Percentiles rank a stretch among this genome's conserved stretches.
Evolutionary conservation across 2,888 invertebrate genomes (phyloP).

Genomic region (Caprella mutica): DNA sequence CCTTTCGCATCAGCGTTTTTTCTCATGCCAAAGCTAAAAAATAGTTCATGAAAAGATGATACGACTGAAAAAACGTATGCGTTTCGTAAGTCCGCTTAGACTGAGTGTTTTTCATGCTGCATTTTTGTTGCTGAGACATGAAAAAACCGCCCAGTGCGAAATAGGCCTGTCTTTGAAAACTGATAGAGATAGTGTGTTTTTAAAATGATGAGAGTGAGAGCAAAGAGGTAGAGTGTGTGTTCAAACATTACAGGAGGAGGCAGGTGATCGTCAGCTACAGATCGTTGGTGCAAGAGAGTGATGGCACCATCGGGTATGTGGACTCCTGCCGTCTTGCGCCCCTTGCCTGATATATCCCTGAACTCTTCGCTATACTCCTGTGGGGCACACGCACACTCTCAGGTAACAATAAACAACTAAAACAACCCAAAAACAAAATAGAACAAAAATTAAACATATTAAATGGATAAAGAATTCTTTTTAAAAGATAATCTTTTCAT

Average conservation of each 20-base stretch:
- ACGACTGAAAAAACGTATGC: too few relatives aligned
- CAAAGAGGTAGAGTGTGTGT: conserved; percentile 40
- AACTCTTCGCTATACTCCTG: conserved; percentile 96
- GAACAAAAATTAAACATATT: conserved; percentile 24
- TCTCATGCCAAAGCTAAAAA: too few relatives aligned
- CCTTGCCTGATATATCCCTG: conserved; percentile 59
- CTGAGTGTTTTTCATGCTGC: too few relatives aligned
- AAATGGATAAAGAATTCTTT: neutral
- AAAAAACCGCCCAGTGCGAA: too few relatives aligned
- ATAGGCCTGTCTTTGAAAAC: too few relatives aligned
- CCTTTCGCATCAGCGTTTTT: too few relatives aligned
- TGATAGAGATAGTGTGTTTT: too few relatives aligned
- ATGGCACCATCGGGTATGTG: conserved; percentile 82
- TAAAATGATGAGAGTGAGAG: neutral
- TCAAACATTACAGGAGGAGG: conserved; percentile 52
- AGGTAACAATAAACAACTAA: conserved; percentile 29
- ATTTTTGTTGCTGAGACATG: too few relatives aligned
- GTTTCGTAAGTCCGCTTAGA: too few relatives aligned
- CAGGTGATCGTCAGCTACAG: conserved; percentile 75
- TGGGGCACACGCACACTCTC: conserved; percentile 13
- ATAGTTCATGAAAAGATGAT: too few relatives aligned
- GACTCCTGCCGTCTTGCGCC: conserved; percentile 80
- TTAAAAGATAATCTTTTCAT: neutral
- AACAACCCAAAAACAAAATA: conserved; percentile 23
- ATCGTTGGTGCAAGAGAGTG: conserved; percentile 87